Evolutionary conservation across 2,797 vertebrate species (phyloP).

Genomic region (Gymnocypris eckloni): DNA sequence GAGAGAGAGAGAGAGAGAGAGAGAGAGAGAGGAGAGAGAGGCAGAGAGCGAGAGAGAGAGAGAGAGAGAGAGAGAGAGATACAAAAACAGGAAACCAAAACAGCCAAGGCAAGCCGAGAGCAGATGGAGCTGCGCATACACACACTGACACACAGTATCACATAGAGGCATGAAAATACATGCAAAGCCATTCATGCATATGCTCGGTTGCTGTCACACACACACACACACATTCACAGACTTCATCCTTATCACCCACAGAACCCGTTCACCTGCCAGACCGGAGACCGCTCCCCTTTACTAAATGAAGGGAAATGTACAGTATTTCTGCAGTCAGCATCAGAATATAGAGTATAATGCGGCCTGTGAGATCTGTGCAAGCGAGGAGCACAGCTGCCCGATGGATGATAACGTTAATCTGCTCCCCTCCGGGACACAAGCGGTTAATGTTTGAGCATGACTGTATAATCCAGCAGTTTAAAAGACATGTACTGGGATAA

Average conservation of each 20-base stretch:
- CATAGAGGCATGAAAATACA: conserved; percentile 31
- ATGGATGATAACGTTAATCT: conserved; percentile 26
- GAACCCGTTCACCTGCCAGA: conserved; percentile 12
- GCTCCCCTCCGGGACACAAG: not conserved
- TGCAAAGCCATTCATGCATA: conserved; percentile 35
- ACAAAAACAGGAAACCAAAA: conserved; percentile 38
- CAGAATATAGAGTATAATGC: not conserved
- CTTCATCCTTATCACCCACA: conserved; percentile 6
- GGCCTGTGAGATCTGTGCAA: not conserved
- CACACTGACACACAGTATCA: conserved; percentile 35
- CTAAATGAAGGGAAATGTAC: not conserved
- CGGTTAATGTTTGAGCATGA: not conserved
- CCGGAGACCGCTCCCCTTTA: not conserved
- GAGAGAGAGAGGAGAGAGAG: too few species aligned
- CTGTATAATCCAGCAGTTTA: conserved; percentile 15
- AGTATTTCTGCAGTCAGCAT: not conserved
- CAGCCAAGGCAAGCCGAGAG: conserved; percentile 45
- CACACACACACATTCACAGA: not conserved
- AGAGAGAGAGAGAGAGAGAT: not conserved
- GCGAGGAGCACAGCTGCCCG: not conserved
- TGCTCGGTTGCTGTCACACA: not conserved
- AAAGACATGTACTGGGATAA: conserved; percentile 7
- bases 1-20: too few species aligned
- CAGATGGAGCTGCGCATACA: conserved; percentile 31
- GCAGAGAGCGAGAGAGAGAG: too few species aligned